phyloP scores from a whole-genome alignment of 2,113 vertebrate genomes.

The Actinemys pallida region DNA sequence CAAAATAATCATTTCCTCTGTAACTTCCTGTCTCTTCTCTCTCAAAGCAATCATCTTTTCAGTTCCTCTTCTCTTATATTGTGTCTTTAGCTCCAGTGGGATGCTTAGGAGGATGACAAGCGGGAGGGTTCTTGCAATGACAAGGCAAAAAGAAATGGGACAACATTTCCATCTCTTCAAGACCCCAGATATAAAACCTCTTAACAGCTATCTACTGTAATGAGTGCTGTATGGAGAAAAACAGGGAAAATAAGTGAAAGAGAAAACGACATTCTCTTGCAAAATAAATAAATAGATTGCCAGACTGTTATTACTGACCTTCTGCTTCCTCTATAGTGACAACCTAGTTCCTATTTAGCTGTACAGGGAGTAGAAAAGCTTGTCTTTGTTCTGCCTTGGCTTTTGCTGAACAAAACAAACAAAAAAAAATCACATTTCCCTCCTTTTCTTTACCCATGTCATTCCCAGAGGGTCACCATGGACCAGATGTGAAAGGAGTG shows the following conservation, averaged over 20 bases:
- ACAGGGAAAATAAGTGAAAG: background rate
- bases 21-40: background rate
- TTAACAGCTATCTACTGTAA: background rate
- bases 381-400: constrained; percentile 45
- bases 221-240: background rate
- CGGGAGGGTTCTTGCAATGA: background rate
- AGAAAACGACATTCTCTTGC: background rate
- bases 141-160: background rate
- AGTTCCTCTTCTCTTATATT: background rate
- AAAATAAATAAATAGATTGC: background rate
- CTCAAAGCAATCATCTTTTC: background rate
- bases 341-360: background rate
- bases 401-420: constrained; percentile 23
- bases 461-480: constrained; percentile 51
- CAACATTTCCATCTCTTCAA: background rate
- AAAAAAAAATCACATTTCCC: constrained; percentile 23
- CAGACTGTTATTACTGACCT: background rate
- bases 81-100: background rate
- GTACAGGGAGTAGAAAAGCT: constrained; percentile 1
- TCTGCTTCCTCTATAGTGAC: fast-evolving
- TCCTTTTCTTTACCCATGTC: constrained; percentile 25
- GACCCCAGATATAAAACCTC: background rate
- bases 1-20: background rate
- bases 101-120: background rate
- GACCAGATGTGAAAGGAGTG: constrained; percentile 74